Evolutionary conservation across 2,888 invertebrate genomes (phyloP).

Genomic region (Machimus rusticus): DNA sequence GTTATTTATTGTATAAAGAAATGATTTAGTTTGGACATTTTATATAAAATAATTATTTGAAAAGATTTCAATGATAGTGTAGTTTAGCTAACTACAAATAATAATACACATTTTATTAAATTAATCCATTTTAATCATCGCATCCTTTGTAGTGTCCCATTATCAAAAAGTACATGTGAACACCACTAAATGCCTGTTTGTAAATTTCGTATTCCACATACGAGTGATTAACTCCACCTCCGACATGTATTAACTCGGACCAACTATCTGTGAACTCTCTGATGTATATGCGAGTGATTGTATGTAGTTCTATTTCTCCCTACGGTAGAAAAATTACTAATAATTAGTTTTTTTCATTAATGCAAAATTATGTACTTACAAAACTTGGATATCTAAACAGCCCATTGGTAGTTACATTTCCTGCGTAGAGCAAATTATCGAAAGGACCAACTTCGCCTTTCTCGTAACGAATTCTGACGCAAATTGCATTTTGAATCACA

Average conservation of each 20-base stretch:
- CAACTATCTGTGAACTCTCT: not conserved
- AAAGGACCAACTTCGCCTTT: not conserved
- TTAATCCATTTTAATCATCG: not conserved
- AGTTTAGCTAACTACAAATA: no score
- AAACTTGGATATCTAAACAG: not conserved
- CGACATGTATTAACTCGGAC: not conserved
- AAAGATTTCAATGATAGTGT: no score
- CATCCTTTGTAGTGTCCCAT: not conserved
- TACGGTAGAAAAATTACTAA: not conserved
- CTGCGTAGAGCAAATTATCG: not conserved
- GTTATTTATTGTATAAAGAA: no score
- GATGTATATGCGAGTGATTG: not conserved
- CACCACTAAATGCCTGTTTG: not conserved
- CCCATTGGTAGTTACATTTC: not conserved
- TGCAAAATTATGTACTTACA: not conserved
- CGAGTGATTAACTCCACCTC: not conserved
- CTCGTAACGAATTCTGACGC: not conserved
- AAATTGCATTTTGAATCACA: not conserved
- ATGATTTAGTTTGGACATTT: no score
- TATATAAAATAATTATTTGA: no score
- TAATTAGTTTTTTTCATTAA: not conserved
- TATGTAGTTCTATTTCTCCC: not conserved
- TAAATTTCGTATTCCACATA: not conserved
- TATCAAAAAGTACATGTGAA: not conserved
- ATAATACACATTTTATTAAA: not conserved